phyloP scores from a whole-genome alignment of 1,140 invertebrate species.

The Gonioctena quinquepunctata region DNA sequence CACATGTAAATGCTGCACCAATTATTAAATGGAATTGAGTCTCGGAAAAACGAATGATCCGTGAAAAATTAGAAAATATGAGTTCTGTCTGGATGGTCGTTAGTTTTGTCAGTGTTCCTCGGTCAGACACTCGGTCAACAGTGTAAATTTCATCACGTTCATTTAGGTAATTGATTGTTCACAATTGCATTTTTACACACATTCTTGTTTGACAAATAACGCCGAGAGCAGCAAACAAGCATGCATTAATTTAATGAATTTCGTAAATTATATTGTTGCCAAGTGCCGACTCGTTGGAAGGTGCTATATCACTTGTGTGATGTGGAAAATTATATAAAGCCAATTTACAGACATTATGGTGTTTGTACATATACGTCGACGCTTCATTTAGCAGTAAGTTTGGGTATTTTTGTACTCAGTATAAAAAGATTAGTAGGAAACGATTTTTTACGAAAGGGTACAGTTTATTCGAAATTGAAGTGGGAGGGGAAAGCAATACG shows the following conservation, averaged over 20 bases:
- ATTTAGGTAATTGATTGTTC: slow-evolving; percentile 29
- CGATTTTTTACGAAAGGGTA: neutral
- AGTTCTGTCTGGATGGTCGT: neutral
- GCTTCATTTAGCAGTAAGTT: neutral
- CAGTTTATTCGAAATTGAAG: no score
- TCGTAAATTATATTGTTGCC: slow-evolving; percentile 20
- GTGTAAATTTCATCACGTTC: slow-evolving; percentile 24
- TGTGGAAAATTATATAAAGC: slow-evolving; percentile 3
- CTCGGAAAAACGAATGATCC: neutral
- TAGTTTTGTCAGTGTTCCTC: slow-evolving; percentile 8
- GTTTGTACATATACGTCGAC: neutral
- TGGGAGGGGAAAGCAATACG: no score
- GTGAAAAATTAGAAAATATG: neutral
- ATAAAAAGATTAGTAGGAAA: no score
- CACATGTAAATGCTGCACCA: no score
- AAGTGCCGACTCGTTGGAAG: neutral
- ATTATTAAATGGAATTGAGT: neutral
- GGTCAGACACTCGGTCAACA: neutral
- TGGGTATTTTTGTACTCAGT: neutral
- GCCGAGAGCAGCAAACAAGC: slow-evolving; percentile 14
- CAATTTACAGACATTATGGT: neutral
- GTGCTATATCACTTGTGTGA: slow-evolving; percentile 11
- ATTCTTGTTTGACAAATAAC: slow-evolving; percentile 27
- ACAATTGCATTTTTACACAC: slow-evolving; percentile 27
- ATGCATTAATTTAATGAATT: slow-evolving; percentile 23